These are phyloP conservation scores for Genyomyrus donnyi DNA, from an alignment of 2,113 vertebrate genomes.

Conservation along the genomic window DNA sequence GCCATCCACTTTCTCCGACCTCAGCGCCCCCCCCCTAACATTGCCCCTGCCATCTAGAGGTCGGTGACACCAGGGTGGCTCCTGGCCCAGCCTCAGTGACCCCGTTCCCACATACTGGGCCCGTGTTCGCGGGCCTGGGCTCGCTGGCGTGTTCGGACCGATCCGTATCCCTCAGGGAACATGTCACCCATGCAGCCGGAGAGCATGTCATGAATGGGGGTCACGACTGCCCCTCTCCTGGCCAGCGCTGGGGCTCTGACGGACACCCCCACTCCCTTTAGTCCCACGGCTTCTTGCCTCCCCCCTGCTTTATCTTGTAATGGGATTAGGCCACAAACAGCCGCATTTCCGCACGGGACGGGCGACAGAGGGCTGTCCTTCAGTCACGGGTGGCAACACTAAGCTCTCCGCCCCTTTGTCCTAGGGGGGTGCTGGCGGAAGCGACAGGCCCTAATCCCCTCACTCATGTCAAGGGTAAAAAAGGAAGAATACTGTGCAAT, in stretches of 20 bases:
- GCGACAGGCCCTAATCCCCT: conserved; percentile 95
- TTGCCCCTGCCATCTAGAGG: neutral
- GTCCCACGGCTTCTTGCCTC: conserved; percentile 42
- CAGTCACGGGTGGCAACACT: conserved; percentile 93
- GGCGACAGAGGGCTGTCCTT: conserved; percentile 94
- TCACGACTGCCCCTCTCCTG: neutral
- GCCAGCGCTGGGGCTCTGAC: neutral
- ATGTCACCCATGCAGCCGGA: neutral
- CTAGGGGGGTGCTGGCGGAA: conserved; percentile 87
- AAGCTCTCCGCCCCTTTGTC: conserved; percentile 85
- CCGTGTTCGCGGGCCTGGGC: neutral
- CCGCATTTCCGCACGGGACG: conserved; percentile 75
- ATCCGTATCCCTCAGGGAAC: neutral
- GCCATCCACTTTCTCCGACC: neutral
- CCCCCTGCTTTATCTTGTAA: conserved; percentile 82
- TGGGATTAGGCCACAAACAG: conserved; percentile 86
- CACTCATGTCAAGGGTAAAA: conserved; percentile 92
- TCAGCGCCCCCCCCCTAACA: neutral
- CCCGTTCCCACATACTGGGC: neutral
- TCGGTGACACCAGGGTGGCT: neutral
- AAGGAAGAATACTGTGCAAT: conserved; percentile 62
- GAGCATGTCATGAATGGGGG: neutral
- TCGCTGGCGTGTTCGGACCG: neutral
- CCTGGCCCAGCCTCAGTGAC: neutral
- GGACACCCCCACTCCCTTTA: conserved; percentile 48